Conservation (phyloP, 2,888 invertebrate genomes). For the Dione juno region DNA sequence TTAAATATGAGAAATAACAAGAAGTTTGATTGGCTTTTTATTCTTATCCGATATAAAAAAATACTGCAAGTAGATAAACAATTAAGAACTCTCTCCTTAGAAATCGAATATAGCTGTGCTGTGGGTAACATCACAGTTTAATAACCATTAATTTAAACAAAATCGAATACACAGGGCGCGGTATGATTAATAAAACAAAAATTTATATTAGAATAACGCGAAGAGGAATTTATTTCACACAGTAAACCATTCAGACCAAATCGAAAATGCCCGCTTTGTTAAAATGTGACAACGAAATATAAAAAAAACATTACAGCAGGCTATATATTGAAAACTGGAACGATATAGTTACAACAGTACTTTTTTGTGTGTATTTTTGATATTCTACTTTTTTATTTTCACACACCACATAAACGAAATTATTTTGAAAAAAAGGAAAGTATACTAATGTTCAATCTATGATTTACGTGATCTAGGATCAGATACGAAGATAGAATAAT, state of each 20-base stretch:
- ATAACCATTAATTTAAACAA: not conserved
- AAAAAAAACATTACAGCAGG: constrained; percentile 1
- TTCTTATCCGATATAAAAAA: not conserved
- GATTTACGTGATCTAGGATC: not conserved
- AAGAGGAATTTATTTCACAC: constrained; percentile 19
- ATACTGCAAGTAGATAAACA: not conserved
- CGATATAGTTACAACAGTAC: not conserved
- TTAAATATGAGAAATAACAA: not conserved
- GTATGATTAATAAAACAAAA: not conserved
- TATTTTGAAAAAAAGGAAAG: not conserved
- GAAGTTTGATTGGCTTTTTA: not conserved
- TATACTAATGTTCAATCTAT: not conserved
- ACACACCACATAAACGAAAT: not conserved
- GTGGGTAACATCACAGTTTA: no score
- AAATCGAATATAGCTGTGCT: no score
- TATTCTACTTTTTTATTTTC: not conserved
- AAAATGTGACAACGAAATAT: constrained; percentile 13
- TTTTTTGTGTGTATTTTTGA: constrained; percentile 3
- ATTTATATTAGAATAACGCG: not conserved
- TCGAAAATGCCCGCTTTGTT: constrained; percentile 22
- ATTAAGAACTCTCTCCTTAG: no score
- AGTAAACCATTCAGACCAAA: constrained; percentile 15
- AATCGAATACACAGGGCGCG: not conserved
- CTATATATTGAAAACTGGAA: not conserved
- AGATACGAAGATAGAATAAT: not conserved